Percentiles rank a stretch among this genome's conserved stretches.
Conservation (phyloP, 2,113 vertebrate genomes). For the Scomber colias region DNA sequence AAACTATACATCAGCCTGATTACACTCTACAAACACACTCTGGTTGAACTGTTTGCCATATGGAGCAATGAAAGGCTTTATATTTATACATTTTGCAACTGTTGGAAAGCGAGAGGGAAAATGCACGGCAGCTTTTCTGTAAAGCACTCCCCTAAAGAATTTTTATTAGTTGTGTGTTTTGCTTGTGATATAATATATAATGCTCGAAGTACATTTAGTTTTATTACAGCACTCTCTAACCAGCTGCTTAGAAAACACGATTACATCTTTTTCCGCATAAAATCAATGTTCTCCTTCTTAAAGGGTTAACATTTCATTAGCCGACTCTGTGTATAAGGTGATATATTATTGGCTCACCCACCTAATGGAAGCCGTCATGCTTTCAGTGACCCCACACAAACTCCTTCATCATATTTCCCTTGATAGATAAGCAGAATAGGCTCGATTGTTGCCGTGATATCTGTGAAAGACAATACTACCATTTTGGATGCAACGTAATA, state of each 20-base stretch:
- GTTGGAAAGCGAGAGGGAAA: slow-evolving; percentile 30
- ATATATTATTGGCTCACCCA: slow-evolving; percentile 26
- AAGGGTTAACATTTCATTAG: slow-evolving; percentile 38
- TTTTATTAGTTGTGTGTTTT: slow-evolving; percentile 59
- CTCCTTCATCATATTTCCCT: slow-evolving; percentile 40
- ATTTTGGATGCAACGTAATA: slow-evolving; percentile 8
- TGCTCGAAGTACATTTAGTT: slow-evolving; percentile 40
- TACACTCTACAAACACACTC: slow-evolving; percentile 45
- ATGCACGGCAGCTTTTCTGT: slow-evolving; percentile 33
- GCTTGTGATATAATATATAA: slow-evolving; percentile 51
- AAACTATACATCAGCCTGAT: slow-evolving; percentile 54
- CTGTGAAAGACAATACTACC: slow-evolving; percentile 37
- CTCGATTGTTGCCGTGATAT: slow-evolving; percentile 23
- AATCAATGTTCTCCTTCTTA: slow-evolving; percentile 5
- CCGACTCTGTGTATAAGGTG: slow-evolving; percentile 36
- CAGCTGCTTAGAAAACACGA: slow-evolving; percentile 8
- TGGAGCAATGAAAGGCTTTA: slow-evolving; percentile 61
- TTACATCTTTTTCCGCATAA: slow-evolving; percentile 18
- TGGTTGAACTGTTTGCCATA: slow-evolving; percentile 68
- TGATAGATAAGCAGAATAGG: slow-evolving; percentile 39
- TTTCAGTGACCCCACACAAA: slow-evolving; percentile 45
- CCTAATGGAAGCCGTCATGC: slow-evolving; percentile 22
- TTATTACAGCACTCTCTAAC: slow-evolving; percentile 49
- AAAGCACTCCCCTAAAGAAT: slow-evolving; percentile 32
- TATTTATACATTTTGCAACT: slow-evolving; percentile 48